phyloP scores from a whole-genome alignment of 2,888 invertebrate species.

The Protodeltote pygarga region DNA sequence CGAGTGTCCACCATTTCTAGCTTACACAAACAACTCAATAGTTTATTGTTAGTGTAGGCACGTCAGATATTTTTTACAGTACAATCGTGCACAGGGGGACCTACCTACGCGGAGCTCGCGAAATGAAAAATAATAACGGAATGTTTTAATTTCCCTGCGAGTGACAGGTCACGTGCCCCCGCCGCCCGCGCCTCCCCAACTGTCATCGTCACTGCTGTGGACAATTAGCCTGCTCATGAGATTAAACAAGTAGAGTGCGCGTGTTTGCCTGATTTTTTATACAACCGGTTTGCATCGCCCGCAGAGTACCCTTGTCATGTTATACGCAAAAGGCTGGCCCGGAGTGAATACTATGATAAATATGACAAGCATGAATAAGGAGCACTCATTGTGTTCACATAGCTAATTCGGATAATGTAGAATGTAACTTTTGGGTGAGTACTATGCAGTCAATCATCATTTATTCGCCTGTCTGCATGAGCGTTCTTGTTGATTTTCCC shows the following conservation, averaged over 20 bases:
- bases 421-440: slow-evolving; percentile 18
- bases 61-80: slow-evolving; percentile 35
- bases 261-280: slow-evolving; percentile 70
- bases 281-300: slow-evolving; percentile 53
- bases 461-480: slow-evolving; percentile 8
- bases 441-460: slow-evolving; percentile 21
- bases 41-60: slow-evolving; percentile 31
- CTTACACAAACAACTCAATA: slow-evolving; percentile 32
- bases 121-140: slow-evolving; percentile 83
- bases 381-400: slow-evolving; percentile 55
- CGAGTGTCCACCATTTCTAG: slow-evolving; percentile 34
- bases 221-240: slow-evolving; percentile 85
- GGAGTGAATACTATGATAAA: slow-evolving; percentile 63
- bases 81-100: slow-evolving; percentile 34
- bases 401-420: slow-evolving; percentile 41
- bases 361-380: slow-evolving; percentile 64
- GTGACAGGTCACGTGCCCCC: slow-evolving; percentile 86
- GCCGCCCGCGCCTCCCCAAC: slow-evolving; percentile 57
- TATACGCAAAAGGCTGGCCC: slow-evolving; percentile 54
- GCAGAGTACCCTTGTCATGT: slow-evolving; percentile 57
- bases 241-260: slow-evolving; percentile 77
- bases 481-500: neutral
- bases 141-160: slow-evolving; percentile 87
- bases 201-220: slow-evolving; percentile 83
- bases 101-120: slow-evolving; percentile 43